These are phyloP conservation scores for Nymphicus hollandicus DNA, from an alignment of 2,113 vertebrate species.

Conservation along the genomic window DNA sequence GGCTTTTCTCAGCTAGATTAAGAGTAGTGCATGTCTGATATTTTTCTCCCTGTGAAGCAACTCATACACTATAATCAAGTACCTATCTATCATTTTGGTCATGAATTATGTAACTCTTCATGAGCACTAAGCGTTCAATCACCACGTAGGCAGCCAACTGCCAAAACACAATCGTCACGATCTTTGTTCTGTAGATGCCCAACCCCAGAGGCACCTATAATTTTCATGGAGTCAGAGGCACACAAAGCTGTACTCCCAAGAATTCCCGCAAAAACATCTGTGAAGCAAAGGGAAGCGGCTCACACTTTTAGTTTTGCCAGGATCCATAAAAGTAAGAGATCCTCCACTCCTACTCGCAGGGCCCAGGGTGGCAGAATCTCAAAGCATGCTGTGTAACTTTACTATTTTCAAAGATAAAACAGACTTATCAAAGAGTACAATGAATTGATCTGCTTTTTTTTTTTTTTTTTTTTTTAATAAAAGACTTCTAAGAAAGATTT, in stretches of 20 bases:
- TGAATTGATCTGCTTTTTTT: background rate
- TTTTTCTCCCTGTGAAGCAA: constrained; percentile 58
- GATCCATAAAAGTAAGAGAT: background rate
- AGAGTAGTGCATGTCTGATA: constrained; percentile 33
- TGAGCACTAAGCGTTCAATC: constrained; percentile 33
- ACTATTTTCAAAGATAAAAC: background rate
- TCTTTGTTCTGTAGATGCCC: constrained; percentile 54
- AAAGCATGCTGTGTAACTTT: rapidly evolving
- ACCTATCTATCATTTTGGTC: constrained; percentile 62
- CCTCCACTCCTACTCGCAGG: background rate
- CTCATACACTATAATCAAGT: constrained; percentile 60
- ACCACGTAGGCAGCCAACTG: constrained; percentile 50
- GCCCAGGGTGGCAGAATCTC: background rate
- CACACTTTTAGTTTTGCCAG: background rate
- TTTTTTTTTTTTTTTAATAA: background rate
- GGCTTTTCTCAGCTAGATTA: constrained; percentile 34
- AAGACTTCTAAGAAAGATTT: background rate
- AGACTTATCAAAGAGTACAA: background rate
- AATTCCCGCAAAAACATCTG: background rate
- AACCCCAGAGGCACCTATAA: constrained; percentile 45
- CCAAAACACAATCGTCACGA: constrained; percentile 39
- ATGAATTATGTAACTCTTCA: constrained; percentile 62
- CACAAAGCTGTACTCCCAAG: constrained; percentile 15
- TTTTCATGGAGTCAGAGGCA: constrained; percentile 35
- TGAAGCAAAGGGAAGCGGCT: background rate